Evolutionary conservation across 2,797 vertebrate species (phyloP), one percentile per base, ranked within the genome.

Genomic region (Microctenopoma lineatum): DNA sequence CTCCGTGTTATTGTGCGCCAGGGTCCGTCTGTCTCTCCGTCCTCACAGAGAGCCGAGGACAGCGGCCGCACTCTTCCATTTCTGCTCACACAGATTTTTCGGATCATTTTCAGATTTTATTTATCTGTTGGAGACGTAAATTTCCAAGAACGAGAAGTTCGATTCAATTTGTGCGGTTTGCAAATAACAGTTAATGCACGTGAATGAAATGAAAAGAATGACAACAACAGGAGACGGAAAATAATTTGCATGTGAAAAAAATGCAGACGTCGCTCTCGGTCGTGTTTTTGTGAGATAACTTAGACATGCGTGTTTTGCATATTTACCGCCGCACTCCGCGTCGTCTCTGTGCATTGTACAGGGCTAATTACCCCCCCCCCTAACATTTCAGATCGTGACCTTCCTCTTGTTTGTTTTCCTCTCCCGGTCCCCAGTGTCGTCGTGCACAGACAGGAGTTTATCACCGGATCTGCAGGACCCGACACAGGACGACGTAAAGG

Each of bases 361-460:
- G 48, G 54, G 15, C 70, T 76, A 56, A 84, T 85, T 81, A 3
- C 10, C 36, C 6, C 1, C 27, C 18, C 57, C 47, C 16, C 41
- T 70, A 71, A 77, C 77, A 77, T 82, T 79, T 74, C 32, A 44
- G 73, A 75, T 79, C 79, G 56, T 83, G 79, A 86, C 79, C 79
- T 74, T 73, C 52, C 70, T 80, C 70, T 18, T 70, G 79, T 79
- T 66, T 85, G 70, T 73, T 18, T 14, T 21, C 48, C 34, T 44
- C 16, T 18, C 11, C 5, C 25, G 16, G 45, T 32, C 82, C 66
- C 53, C 94, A 98, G 97, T 98, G 92, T 98, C 97, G 61, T 98
- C 97, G 75, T 98, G 97, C 87, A 98, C 97, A 67, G 97, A 98
- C 89, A 94, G 97, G 90, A 98, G 97, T 93, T 95, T 98, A 91